Evolutionary conservation across 2,797 vertebrate genomes (phyloP), one percentile per base, ranked within the genome.

Genomic region (Microctenopoma steveboyesi): DNA sequence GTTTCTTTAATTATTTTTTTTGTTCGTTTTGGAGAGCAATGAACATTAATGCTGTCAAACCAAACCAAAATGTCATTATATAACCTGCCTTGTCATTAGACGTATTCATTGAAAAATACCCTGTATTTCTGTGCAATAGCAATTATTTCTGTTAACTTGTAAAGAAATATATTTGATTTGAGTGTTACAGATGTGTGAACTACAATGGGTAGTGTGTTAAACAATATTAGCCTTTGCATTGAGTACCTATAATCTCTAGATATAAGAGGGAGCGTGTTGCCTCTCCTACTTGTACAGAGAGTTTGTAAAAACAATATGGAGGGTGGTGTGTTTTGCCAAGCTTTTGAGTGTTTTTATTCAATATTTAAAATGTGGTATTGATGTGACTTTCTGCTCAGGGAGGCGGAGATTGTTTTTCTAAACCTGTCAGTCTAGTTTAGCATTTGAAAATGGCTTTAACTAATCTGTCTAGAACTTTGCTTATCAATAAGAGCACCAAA

Each of bases 361-460:
- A 82, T 90, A 88, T 91, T 90, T 88, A 82, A 91, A 89, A 85
- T 85, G 83, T 89, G 83, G 82, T 89, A 73, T 88, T 89, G 89
- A 86, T 85, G 88, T 91, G 86, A 89, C 81, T 91, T 91, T 90
- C 84, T 91, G 86, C 91, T 92, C 91, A 92, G 91, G 89, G 90
- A 93, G 88, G 88, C 87, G 88, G 87, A 88, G 83, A 85, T 91
- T 87, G 74, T 91, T 86, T 89, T 87, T 84, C 63, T 81, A 81
- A 86, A 82, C 45, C 45, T 64, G 67, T 74, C 33, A 25, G 79
- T n/a, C 79, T 35, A 71, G 81, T 83, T 81, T 82, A 76, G 61
- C 76, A 69, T 83, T 76, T 82, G 69, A 83, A 85, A 86, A 89
- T 77, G 86, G 87, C 88, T 90, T 90, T 88, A 91, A 91, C 58